Conservation (phyloP, 2,888 invertebrate genomes). For the Exocentrus adspersus region DNA sequence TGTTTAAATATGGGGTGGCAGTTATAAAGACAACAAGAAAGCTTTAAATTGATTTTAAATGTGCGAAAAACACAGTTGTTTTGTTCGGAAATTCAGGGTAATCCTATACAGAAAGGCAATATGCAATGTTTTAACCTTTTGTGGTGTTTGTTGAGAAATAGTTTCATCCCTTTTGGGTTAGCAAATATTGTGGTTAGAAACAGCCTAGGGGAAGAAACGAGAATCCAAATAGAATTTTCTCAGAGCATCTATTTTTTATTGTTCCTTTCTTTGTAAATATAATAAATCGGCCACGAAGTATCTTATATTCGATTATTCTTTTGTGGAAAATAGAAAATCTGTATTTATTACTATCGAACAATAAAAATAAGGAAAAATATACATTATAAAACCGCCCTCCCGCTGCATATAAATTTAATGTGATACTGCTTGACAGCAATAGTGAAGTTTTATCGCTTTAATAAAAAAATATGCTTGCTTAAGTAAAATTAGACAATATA, state of each 20-base stretch:
- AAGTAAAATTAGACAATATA: too few relatives aligned
- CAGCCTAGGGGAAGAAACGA: constrained; percentile 44
- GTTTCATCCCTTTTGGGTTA: constrained; percentile 46
- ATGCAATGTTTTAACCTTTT: constrained; percentile 45
- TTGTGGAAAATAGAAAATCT: constrained; percentile 38
- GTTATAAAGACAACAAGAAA: neutral
- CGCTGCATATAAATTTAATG: neutral
- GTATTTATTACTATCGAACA: constrained; percentile 25
- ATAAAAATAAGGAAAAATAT: constrained; percentile 21
- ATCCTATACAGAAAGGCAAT: constrained; percentile 37
- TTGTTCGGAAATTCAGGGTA: constrained; percentile 29
- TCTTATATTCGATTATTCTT: constrained; percentile 46
- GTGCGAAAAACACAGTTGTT: constrained; percentile 31
- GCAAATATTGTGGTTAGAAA: constrained; percentile 49
- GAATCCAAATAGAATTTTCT: constrained; percentile 49
- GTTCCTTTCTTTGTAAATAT: constrained; percentile 47
- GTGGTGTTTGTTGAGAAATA: constrained; percentile 40
- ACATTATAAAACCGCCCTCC: neutral
- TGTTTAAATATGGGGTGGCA: too few relatives aligned
- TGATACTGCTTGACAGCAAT: too few relatives aligned
- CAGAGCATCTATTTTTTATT: constrained; percentile 47
- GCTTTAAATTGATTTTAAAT: constrained; percentile 27
- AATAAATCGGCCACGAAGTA: constrained; percentile 50
- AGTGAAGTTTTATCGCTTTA: too few relatives aligned
- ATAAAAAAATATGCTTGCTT: too few relatives aligned